Base-by-base conservation (phyloP, 2,888 invertebrate genomes). In the Eristalis intricaria region DNA sequence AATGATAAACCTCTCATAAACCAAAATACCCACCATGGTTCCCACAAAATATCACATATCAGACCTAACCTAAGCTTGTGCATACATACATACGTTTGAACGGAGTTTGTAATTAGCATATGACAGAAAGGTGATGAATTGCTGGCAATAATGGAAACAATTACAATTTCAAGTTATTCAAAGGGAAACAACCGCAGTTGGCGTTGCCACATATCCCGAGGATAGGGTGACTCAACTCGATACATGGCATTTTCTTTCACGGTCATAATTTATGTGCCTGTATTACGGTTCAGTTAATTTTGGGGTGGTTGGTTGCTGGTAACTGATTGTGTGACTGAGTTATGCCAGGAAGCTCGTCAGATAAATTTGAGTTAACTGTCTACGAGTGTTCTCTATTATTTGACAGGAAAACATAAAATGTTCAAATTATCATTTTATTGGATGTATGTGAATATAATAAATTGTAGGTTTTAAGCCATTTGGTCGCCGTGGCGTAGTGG, bases 101-200 rank as follows among this genome's bases (percentile, higher is more conserved):
- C 19, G 19, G 50, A n/a, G 50, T 50, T 50, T 50, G 50, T 50
- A 87, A 87, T 87, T 87, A 87, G 79, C 87, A 87, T 87, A 87
- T 84, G 87, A 80, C 87, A 84, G 79, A 87, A 87, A 87, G 76
- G 87, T 87, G 87, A 87, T 87, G 87, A 87, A 87, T 87, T 84
- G 68, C 84, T 63, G 76, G 84, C 69, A 76, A 80, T 87, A 84
- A 80, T 80, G 84, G 87, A 68, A 87, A 87, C 75, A 84, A 87
- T 87, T 87, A 84, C 76, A 87, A 84, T 87, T 80, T 73, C 65
- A 76, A 79, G 66, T 71, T 56, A 71, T 71, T 68, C 64, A 82
- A 64, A 76, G 70, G 75, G 66, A 79, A 68, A 38, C 13, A 65
- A 40, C 26, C 11, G 23, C 64, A 60, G 29, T 58, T 63, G 13